Percentiles rank a stretch among this genome's conserved stretches.
These are phyloP conservation scores for Molorchus minor DNA, from an alignment of 2,888 invertebrate genomes.

Conservation along the genomic window DNA sequence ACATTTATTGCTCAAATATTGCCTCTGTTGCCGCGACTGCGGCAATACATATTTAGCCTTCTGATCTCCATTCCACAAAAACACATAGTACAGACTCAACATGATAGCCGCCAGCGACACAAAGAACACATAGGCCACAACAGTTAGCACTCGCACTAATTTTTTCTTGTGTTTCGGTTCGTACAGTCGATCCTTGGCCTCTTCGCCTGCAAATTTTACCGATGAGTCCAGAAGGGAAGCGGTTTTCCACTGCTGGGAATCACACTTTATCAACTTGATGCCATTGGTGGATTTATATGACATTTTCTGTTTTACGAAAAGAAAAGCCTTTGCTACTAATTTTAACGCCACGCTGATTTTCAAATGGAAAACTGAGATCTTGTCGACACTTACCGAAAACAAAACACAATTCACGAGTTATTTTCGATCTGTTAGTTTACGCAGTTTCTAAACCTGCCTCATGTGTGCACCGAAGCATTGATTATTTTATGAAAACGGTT, in stretches of 20 bases:
- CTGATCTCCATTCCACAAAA: slow-evolving; percentile 87
- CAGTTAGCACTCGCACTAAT: slow-evolving; percentile 89
- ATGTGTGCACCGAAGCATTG: slow-evolving; percentile 33
- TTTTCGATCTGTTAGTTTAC: slow-evolving; percentile 16
- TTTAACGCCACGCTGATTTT: slow-evolving; percentile 47
- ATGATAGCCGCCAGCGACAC: slow-evolving; percentile 94
- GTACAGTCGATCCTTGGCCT: slow-evolving; percentile 76
- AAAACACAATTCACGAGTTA: slow-evolving; percentile 12
- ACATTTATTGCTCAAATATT: slow-evolving; percentile 39
- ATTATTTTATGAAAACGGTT: slow-evolving; percentile 37
- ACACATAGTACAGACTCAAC: slow-evolving; percentile 92
- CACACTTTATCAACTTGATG: slow-evolving; percentile 57
- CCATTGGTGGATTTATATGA: slow-evolving; percentile 69
- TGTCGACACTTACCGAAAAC: slow-evolving; percentile 9
- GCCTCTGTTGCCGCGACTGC: slow-evolving; percentile 26
- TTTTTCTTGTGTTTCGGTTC: slow-evolving; percentile 88
- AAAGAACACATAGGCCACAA: slow-evolving; percentile 91
- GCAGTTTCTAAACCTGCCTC: too few relatives aligned
- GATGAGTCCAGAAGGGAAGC: slow-evolving; percentile 64
- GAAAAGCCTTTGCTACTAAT: slow-evolving; percentile 37
- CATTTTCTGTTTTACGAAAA: slow-evolving; percentile 59
- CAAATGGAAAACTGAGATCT: slow-evolving; percentile 26
- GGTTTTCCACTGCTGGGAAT: slow-evolving; percentile 51
- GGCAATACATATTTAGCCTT: slow-evolving; percentile 46
- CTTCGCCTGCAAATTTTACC: slow-evolving; percentile 73